These are phyloP conservation scores for Campopleginae sp. DNA, from an alignment of 2,888 invertebrate species.

Conservation along the genomic window DNA sequence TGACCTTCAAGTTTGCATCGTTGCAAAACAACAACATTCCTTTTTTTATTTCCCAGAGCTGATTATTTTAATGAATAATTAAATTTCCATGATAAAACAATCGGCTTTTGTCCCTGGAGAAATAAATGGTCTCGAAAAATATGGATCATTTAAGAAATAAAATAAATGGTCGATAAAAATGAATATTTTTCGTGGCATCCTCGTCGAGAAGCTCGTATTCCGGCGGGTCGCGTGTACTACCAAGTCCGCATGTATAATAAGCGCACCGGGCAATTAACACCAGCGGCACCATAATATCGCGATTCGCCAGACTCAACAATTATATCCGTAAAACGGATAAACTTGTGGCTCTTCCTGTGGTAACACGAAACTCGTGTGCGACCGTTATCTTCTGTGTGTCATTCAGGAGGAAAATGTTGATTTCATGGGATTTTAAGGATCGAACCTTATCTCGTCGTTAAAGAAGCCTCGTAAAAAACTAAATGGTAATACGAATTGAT, in stretches of 20 bases:
- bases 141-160: too few species aligned
- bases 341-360: slow-evolving; percentile 80
- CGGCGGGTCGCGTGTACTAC: slow-evolving; percentile 57
- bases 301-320: slow-evolving; percentile 75
- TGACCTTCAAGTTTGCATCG: too few species aligned
- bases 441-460: background rate
- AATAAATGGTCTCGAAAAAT: too few species aligned
- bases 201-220: slow-evolving; percentile 53
- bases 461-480: background rate
- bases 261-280: slow-evolving; percentile 72
- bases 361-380: slow-evolving; percentile 77
- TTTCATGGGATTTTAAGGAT: background rate
- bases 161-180: too few species aligned
- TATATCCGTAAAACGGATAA: slow-evolving; percentile 78
- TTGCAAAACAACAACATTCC: too few species aligned
- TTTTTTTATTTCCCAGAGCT: too few species aligned
- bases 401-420: slow-evolving; percentile 15
- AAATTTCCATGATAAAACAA: too few species aligned
- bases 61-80: too few species aligned
- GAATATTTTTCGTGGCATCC: slow-evolving; percentile 37
- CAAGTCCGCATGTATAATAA: slow-evolving; percentile 31
- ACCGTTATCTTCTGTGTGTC: slow-evolving; percentile 32
- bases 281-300: slow-evolving; percentile 56
- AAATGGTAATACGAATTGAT: background rate
- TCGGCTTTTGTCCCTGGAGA: too few species aligned